Percentiles rank a stretch among this genome's conserved stretches.
These are phyloP conservation scores for Prolemur simus DNA, from an alignment of 2,113 vertebrate genomes.

Conservation along the genomic window DNA sequence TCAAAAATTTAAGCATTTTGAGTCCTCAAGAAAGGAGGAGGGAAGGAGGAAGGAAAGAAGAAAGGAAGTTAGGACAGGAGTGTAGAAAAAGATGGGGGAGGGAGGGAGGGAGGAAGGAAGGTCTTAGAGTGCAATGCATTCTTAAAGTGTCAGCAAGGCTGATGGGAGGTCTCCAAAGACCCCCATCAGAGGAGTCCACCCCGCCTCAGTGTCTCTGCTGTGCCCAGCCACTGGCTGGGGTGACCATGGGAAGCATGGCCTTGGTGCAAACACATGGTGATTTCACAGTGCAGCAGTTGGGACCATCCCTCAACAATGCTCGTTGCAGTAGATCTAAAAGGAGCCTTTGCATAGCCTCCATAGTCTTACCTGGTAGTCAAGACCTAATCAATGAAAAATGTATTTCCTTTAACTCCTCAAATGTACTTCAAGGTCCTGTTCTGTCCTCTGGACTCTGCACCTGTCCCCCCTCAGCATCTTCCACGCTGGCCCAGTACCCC, in stretches of 20 bases:
- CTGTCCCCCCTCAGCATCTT: accelerated
- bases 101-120: neutral
- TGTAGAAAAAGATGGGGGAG: neutral
- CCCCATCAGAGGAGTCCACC: neutral
- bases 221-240: neutral
- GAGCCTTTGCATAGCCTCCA: neutral
- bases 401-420: neutral
- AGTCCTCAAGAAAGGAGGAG: neutral
- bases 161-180: neutral
- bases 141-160: neutral
- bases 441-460: neutral
- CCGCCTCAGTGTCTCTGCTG: neutral
- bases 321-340: neutral
- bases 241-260: neutral
- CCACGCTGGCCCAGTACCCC: too few relatives aligned
- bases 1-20: neutral
- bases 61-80: neutral
- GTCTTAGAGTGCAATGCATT: neutral
- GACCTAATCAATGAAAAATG: neutral
- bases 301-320: neutral
- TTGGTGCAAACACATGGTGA: neutral
- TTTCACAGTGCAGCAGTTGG: neutral
- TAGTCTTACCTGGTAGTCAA: neutral
- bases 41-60: neutral
- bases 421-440: neutral